Evolutionary conservation across 2,888 invertebrate species (phyloP), one percentile per base, ranked within the genome.

Genomic region (Dendrolimus pini): DNA sequence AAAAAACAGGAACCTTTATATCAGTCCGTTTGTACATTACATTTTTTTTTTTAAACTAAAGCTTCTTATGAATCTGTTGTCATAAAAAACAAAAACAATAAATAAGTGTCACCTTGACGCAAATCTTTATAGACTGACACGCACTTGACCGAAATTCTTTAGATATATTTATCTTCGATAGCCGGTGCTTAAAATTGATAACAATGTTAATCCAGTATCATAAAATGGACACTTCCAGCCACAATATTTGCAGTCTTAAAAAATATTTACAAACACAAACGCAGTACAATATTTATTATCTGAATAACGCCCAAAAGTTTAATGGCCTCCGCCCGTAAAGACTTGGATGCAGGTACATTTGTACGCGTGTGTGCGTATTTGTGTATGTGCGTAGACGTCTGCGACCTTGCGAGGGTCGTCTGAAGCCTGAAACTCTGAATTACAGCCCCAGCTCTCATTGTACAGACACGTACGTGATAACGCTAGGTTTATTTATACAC

Each of bases 371-470:
- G 72, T 70, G 74, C 30, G 30, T 30, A 12, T 47, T 47, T 47
- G 9, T 74, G 68, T 61, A 58, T 66, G 71, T 75, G 77, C 76
- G 82, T 78, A 69, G 71, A 61, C 66, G 89, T 89, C 89, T 89
- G 85, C 89, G 88, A 86, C 89, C 89, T 89, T 89, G 85, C 60
- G 65, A 82, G 80, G 89, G 89, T 82, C 87, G 89, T 84, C 87
- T 85, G 85, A 71, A 72, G 72, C 78, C 82, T 80, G 82, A 77
- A 82, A 75, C 66, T 70, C 47, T 47, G 47, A 47, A 47, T 47
- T 47, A 47, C 47, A 47, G 47, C 12, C 12, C 9, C 47, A 47
- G 47, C 10, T 47, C 47, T 9, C 47, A 12, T 10, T 47, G 47
- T 47, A 47, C 7, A 47, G 9, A 47, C 8, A 3, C 47, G 2